phyloP scores from a whole-genome alignment of 2,888 invertebrate species.

The Boloria euphrosyne region DNA sequence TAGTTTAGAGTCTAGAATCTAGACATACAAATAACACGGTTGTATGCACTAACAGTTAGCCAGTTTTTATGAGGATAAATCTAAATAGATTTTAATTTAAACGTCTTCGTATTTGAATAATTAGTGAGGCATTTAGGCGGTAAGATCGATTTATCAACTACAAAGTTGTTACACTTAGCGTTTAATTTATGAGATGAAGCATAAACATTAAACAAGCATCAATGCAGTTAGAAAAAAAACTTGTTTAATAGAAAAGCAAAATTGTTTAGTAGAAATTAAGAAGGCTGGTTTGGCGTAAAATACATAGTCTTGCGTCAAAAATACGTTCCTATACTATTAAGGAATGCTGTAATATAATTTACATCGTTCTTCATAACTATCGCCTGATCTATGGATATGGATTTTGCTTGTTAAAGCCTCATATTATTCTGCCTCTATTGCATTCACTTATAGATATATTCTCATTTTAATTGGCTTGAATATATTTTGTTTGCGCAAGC shows the following conservation, averaged over 20 bases:
- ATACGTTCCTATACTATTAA: neutral
- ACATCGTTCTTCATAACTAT: no score
- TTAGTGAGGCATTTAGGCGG: slow-evolving; percentile 1
- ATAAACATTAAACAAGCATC: neutral
- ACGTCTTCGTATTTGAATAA: neutral
- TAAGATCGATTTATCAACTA: neutral
- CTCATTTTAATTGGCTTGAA: slow-evolving; percentile 80
- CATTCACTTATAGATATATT: slow-evolving; percentile 34
- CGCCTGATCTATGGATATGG: neutral
- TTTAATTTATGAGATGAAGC: no score
- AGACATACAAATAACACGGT: slow-evolving; percentile 21
- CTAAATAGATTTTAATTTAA: slow-evolving; percentile 8
- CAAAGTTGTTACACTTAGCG: no score
- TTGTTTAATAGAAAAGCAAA: no score
- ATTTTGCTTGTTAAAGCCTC: slow-evolving; percentile 15
- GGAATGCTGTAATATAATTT: neutral
- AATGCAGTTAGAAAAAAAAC: neutral
- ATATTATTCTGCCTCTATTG: neutral
- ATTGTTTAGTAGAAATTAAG: neutral
- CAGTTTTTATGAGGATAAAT: slow-evolving; percentile 33
- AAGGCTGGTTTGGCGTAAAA: no score
- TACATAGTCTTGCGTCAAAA: no score
- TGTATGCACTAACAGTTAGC: slow-evolving; percentile 35
- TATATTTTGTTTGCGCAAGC: slow-evolving; percentile 81
- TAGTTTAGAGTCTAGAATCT: slow-evolving; percentile 5